These are phyloP conservation scores for Folsomia candida DNA, from an alignment of 2,888 invertebrate species.

Conservation along the genomic window DNA sequence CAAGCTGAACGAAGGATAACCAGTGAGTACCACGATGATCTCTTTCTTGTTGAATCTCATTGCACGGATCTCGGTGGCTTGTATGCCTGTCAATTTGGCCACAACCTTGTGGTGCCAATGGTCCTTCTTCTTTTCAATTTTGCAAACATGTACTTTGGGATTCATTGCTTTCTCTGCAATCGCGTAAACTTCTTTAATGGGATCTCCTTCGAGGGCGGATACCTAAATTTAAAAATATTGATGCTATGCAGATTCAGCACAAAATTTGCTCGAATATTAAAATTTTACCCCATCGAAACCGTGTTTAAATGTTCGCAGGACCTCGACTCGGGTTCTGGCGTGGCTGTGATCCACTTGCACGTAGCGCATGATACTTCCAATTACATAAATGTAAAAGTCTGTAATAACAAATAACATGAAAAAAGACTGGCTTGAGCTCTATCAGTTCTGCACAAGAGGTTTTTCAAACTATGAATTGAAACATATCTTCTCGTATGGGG, in stretches of 20 bases:
- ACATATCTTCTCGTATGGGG: constrained; percentile 22
- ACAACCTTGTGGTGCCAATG: constrained; percentile 5
- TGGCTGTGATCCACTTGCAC: constrained; percentile 19
- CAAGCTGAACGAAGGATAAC: constrained; percentile 39
- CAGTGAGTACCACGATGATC: constrained; percentile 37
- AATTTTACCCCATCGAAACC: constrained; percentile 41
- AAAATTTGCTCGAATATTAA: too few species aligned
- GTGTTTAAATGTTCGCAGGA: constrained; percentile 34
- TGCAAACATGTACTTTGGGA: constrained; percentile 33
- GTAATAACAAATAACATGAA: too few species aligned
- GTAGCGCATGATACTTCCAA: constrained; percentile 32
- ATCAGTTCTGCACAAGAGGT: background rate
- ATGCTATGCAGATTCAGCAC: too few species aligned
- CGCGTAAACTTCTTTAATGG: constrained; percentile 34
- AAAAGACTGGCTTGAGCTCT: too few species aligned
- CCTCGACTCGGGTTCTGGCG: constrained; percentile 3
- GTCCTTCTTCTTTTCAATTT: constrained; percentile 28
- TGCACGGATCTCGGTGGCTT: constrained; percentile 36
- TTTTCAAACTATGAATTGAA: too few species aligned
- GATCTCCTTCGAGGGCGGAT: constrained; percentile 36
- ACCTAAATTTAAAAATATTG: too few species aligned
- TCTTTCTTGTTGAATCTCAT: constrained; percentile 40
- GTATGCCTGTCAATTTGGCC: constrained; percentile 26
- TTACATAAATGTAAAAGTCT: constrained; percentile 25
- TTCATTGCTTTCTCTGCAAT: constrained; percentile 39